Conservation (phyloP, 2,888 invertebrate genomes). For the Oscheius sp. region DNA sequence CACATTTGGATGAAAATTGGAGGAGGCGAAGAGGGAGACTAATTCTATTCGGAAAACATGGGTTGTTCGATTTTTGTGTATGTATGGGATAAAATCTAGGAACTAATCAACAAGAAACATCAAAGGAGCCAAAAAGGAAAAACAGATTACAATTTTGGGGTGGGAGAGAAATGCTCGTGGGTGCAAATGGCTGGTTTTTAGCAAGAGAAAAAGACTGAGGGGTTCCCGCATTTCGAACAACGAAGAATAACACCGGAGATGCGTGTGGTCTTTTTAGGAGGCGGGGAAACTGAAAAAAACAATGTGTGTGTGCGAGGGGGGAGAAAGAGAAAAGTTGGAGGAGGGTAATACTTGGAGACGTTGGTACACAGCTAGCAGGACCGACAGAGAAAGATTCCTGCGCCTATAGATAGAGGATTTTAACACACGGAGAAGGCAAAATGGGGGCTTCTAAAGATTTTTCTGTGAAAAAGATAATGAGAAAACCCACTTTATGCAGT, state of each 20-base stretch:
- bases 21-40: too few species aligned
- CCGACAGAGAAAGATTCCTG: neutral
- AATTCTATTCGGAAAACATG: too few species aligned
- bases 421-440: conserved; percentile 12
- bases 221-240: conserved; percentile 29
- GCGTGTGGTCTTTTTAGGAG: neutral
- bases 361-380: neutral
- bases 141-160: too few species aligned
- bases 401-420: neutral
- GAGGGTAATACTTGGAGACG: conserved; percentile 3
- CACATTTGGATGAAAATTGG: neutral
- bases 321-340: conserved; percentile 6
- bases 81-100: neutral
- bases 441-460: neutral
- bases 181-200: neutral
- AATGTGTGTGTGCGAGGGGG: conserved; percentile 11
- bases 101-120: neutral
- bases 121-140: neutral
- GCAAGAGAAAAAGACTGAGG: neutral
- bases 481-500: conserved; percentile 18
- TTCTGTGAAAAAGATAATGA: neutral
- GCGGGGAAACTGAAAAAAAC: neutral
- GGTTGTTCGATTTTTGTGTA: too few species aligned
- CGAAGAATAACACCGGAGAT: conserved; percentile 28
- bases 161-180: conserved; percentile 12